Evolutionary conservation across 2,113 vertebrate genomes (phyloP).

Genomic region (Thryonomys swinderianus): DNA sequence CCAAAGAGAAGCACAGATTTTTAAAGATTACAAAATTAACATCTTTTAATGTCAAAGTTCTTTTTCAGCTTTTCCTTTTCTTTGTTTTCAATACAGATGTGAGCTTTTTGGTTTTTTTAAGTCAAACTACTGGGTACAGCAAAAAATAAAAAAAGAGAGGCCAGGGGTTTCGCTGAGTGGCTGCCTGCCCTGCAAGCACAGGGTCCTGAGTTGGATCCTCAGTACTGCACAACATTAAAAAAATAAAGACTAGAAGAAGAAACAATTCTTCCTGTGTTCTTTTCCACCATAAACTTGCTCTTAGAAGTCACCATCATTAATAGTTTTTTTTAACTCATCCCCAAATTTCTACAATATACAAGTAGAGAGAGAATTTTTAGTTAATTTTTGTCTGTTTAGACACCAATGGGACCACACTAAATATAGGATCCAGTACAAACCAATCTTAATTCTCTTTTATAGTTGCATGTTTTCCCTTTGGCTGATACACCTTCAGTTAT

Average conservation of each 20-base stretch:
- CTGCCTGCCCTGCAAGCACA: too few species aligned
- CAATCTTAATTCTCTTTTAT: slow-evolving; percentile 36
- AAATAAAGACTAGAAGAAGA: not conserved
- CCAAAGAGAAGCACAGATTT: slow-evolving; percentile 25
- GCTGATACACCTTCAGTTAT: not conserved
- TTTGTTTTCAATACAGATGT: not conserved
- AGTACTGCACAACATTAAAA: too few species aligned
- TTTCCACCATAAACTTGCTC: not conserved
- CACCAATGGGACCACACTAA: not conserved
- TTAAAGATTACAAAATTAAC: slow-evolving; percentile 24
- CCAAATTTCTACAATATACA: slow-evolving; percentile 2
- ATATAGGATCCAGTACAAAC: not conserved
- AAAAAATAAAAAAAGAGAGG: not conserved
- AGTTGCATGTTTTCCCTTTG: not conserved
- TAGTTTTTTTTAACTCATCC: not conserved
- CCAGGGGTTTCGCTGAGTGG: too few species aligned
- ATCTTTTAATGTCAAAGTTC: slow-evolving; percentile 18
- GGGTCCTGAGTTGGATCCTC: too few species aligned
- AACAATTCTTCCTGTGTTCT: not conserved
- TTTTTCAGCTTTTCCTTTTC: not conserved
- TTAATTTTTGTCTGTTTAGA: slow-evolving; percentile 4
- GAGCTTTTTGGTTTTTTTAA: not conserved
- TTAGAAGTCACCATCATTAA: not conserved
- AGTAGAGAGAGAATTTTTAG: not conserved
- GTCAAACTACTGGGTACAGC: not conserved